Conservation (phyloP, 2,888 invertebrate species). For the Euzetes globulus region DNA sequence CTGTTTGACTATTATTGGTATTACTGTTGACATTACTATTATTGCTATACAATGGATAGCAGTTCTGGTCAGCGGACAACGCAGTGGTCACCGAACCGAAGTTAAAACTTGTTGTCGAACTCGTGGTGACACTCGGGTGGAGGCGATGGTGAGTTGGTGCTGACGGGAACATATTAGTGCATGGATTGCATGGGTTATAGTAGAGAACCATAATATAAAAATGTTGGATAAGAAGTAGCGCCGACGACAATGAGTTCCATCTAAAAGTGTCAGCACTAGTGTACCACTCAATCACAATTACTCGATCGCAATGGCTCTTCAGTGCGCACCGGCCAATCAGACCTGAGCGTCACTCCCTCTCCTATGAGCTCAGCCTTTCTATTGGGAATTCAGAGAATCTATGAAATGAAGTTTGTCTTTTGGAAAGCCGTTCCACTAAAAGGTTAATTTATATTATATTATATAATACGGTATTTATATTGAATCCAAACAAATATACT, state of each 20-base stretch:
- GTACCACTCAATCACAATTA: neutral
- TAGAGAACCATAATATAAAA: conserved; percentile 26
- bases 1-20: neutral
- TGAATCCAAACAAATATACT: conserved; percentile 3
- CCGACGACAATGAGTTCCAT: conserved; percentile 9
- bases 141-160: neutral
- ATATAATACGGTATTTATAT: conserved; percentile 5
- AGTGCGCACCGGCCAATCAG: neutral
- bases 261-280: conserved; percentile 14
- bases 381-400: conserved; percentile 15
- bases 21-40: conserved; percentile 5
- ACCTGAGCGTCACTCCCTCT: neutral
- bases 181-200: conserved; percentile 8
- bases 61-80: conserved; percentile 13
- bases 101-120: conserved; percentile 1
- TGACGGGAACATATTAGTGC: conserved; percentile 24
- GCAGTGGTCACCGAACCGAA: neutral
- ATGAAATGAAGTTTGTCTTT: neutral
- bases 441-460: conserved; percentile 19
- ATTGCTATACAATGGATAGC: conserved; percentile 25
- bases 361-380: neutral
- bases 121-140: conserved; percentile 7
- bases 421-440: conserved; percentile 17
- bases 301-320: neutral
- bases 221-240: neutral